Evolutionary conservation across 2,797 vertebrate species (phyloP).

Genomic region (Xiphorhynchus erythropygius): DNA sequence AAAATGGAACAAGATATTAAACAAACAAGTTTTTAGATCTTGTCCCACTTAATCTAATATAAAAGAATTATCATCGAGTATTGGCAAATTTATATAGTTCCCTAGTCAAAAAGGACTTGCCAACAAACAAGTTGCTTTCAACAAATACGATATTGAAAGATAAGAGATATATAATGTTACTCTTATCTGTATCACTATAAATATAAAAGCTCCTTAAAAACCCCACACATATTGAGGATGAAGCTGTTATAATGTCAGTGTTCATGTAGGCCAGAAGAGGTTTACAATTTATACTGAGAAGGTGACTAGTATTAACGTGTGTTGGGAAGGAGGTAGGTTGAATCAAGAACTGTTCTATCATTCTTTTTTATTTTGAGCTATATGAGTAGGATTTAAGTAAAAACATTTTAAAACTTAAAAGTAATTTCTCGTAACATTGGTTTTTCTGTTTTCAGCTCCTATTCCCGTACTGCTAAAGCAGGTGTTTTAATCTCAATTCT

Average conservation of each 20-base stretch:
- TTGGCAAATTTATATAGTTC: neutral
- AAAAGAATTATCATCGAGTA: neutral
- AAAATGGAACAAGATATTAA: slow-evolving; percentile 5
- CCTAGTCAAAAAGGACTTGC: neutral
- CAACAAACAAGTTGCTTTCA: neutral
- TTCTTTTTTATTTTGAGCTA: neutral
- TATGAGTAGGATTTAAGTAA: neutral
- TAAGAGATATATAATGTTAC: neutral
- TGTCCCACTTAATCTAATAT: neutral
- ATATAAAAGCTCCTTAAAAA: neutral
- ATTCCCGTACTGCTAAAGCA: neutral
- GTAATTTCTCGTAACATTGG: neutral
- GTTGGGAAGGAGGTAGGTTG: neutral
- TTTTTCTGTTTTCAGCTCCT: neutral
- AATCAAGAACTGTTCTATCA: neutral
- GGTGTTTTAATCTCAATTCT: neutral
- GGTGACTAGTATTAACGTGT: neutral
- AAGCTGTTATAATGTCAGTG: neutral
- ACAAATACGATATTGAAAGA: neutral
- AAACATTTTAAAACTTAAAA: neutral
- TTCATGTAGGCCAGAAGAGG: neutral
- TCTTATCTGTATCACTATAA: neutral
- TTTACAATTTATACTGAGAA: neutral
- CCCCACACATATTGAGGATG: neutral
- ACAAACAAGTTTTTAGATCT: neutral